Conservation (phyloP, 1,140 invertebrate species). For the Streblospio benedicti region DNA sequence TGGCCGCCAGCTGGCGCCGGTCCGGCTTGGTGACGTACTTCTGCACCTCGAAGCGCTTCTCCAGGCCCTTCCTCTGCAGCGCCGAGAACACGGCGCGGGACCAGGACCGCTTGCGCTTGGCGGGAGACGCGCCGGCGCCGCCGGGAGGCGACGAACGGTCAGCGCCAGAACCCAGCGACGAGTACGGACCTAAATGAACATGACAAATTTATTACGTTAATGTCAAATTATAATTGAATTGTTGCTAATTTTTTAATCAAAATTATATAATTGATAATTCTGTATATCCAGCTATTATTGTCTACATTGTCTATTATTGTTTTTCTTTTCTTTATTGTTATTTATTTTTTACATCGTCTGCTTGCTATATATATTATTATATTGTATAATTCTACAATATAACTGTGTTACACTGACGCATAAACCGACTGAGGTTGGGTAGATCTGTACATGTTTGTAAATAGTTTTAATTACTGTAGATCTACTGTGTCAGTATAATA, state of each 20-base stretch:
- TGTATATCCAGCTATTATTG: not conserved
- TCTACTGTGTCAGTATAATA: too few relatives aligned
- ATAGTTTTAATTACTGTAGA: too few relatives aligned
- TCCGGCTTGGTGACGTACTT: slow-evolving; percentile 98
- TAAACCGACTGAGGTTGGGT: too few relatives aligned
- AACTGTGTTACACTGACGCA: too few relatives aligned
- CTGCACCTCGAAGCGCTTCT: slow-evolving; percentile 90
- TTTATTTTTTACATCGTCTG: too few relatives aligned
- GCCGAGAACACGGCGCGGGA: slow-evolving; percentile 85
- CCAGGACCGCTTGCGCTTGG: slow-evolving; percentile 80
- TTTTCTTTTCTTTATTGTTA: too few relatives aligned
- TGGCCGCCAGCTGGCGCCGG: slow-evolving; percentile 87
- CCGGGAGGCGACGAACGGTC: not conserved
- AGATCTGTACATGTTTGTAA: too few relatives aligned
- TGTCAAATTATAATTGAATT: not conserved
- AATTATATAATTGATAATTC: not conserved
- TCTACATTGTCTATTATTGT: not conserved
- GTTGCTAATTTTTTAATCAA: not conserved
- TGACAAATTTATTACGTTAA: slow-evolving; percentile 5
- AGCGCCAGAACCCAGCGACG: slow-evolving; percentile 31
- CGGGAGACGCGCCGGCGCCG: slow-evolving; percentile 27
- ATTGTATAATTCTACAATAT: too few relatives aligned
- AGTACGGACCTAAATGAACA: slow-evolving; percentile 35
- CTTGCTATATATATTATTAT: too few relatives aligned
- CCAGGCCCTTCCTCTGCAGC: slow-evolving; percentile 83